These are phyloP conservation scores for Acanthococcus lagerstroemiae DNA, from an alignment of 2,888 invertebrate genomes.

Conservation along the genomic window DNA sequence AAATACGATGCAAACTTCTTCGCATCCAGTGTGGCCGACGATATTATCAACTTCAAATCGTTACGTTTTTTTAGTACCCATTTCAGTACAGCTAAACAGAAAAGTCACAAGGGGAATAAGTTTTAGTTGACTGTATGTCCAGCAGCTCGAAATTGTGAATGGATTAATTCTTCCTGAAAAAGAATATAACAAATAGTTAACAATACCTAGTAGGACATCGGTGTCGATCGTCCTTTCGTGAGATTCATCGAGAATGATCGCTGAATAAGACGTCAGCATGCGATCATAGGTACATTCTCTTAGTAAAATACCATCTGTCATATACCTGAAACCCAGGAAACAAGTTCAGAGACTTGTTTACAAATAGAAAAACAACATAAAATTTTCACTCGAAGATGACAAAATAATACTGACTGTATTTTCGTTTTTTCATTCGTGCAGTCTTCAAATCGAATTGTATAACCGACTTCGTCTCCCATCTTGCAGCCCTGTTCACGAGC, in stretches of 20 bases:
- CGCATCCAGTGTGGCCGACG: constrained; percentile 14
- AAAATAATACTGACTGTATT: constrained; percentile 21
- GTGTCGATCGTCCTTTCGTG: constrained; percentile 22
- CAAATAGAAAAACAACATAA: too few relatives aligned
- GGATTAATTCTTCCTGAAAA: background rate
- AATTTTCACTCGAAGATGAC: background rate
- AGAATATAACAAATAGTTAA: too few relatives aligned
- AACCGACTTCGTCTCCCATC: constrained; percentile 15
- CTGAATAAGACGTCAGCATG: background rate
- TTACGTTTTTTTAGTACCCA: background rate
- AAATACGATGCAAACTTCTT: constrained; percentile 11
- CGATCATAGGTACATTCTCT: constrained; percentile 17
- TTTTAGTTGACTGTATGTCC: background rate
- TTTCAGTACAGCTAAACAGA: background rate
- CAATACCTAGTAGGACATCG: constrained; percentile 12
- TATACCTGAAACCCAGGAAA: constrained; percentile 18
- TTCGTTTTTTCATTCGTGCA: background rate
- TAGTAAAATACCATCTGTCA: constrained; percentile 22
- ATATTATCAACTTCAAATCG: constrained; percentile 22
- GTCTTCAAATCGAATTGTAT: constrained; percentile 16
- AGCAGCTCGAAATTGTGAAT: background rate
- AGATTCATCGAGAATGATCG: constrained; percentile 17
- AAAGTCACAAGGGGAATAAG: background rate
- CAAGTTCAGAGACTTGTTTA: too few relatives aligned
- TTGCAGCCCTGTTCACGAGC: constrained; percentile 12